Evolutionary conservation across 2,113 vertebrate species (phyloP).

Genomic region (Atherinomorus stipes): DNA sequence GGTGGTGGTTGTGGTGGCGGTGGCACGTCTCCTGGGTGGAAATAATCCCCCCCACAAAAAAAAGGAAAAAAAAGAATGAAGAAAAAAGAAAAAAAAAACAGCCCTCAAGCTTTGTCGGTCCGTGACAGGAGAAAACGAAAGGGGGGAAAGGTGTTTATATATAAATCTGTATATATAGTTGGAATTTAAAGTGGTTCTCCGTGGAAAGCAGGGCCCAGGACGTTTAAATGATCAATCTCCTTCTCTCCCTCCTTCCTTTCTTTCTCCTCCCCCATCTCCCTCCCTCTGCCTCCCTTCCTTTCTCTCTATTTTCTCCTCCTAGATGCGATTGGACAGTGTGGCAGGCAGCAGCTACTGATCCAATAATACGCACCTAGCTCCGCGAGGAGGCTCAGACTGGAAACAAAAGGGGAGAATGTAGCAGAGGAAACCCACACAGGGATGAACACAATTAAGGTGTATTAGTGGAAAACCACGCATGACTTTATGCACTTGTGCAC

Average conservation of each 20-base stretch:
- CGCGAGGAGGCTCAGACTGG: conserved; percentile 58
- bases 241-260: conserved; percentile 53
- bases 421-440: conserved; percentile 19
- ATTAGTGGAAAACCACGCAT: conserved; percentile 7
- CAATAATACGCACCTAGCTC: conserved; percentile 86
- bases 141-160: not conserved
- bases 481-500: conserved; percentile 51
- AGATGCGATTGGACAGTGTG: conserved; percentile 91
- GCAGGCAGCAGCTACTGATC: conserved; percentile 90
- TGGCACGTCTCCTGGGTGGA: conserved; percentile 59
- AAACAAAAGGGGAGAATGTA: conserved; percentile 10
- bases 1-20: conserved; percentile 45
- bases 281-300: conserved; percentile 37
- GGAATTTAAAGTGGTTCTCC: conserved; percentile 45
- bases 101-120: conserved; percentile 27
- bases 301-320: conserved; percentile 54
- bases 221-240: conserved; percentile 77
- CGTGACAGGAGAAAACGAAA: conserved; percentile 11
- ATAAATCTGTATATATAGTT: conserved; percentile 5
- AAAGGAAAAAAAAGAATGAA: conserved; percentile 21
- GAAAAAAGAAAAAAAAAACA: conserved; percentile 1
- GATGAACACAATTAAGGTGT: conserved; percentile 19
- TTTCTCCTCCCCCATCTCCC: conserved; percentile 53
- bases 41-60: conserved; percentile 20
- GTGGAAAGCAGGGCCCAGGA: conserved; percentile 73